Base-by-base conservation (phyloP, 2,113 vertebrate species). In the Galemys pyrenaicus region DNA sequence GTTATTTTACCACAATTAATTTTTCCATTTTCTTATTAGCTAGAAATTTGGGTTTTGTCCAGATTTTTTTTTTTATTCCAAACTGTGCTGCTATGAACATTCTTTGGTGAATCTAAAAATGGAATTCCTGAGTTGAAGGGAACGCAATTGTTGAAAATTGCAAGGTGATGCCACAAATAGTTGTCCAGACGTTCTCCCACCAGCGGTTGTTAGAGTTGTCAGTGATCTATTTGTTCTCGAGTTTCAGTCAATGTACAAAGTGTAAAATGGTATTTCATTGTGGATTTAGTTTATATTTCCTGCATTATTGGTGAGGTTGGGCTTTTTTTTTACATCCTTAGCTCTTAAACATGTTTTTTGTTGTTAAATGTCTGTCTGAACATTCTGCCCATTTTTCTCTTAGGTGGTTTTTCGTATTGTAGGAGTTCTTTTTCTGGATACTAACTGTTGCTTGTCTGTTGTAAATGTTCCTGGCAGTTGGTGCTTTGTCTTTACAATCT, bases 71-170 rank as follows among this genome's bases (percentile, higher is more conserved):
- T 65, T 30, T 9, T 89, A 17, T 84, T 87, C 71, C 7, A 79
- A 82, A 83, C 54, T 70, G 26, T 30, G 8, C 35, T 84, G 37
- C 56, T 84, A 44, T 67, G 81, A 89, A 51, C 54, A 84, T 90
- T 92, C 44, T 90, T 49, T 92, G 49, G 12, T 80, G 32, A 67
- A 28, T 97, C 65, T 94, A 93, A 96, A 90, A 92, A 65, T 49
- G 26, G 62, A 96, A 90, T 94, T 80, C 90, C 51, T 71, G 32
- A 71, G 68, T 94, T 9, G 20, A 77, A 85, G 46, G 54, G 30
- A 81, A 71, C 67, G 37, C 13, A 65, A 4, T 87, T 93, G 78
- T 87, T 95, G 70, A 91, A 4, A 89, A 93, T 89, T 92, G 26
- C 65, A 95, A 39, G 32, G 60, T 90, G 41, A 35, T 93, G 46